Conservation (phyloP, 2,797 vertebrate species). For the Typhlichthys subterraneus region DNA sequence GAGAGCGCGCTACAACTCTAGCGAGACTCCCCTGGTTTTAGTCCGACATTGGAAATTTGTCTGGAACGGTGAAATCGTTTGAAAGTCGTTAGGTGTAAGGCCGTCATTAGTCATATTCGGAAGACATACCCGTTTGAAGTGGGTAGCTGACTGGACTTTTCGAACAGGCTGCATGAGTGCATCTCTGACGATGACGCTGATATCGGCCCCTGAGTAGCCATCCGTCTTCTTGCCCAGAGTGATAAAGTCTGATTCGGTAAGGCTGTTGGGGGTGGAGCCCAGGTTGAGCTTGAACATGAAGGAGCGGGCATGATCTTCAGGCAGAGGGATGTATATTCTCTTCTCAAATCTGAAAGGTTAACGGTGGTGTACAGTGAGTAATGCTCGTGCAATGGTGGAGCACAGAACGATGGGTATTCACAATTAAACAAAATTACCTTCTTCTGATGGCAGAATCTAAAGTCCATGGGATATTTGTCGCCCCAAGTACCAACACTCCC, state of each 20-base stretch:
- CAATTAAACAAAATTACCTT: slow-evolving; percentile 74
- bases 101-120: background rate
- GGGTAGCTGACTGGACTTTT: slow-evolving; percentile 96
- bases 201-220: slow-evolving; percentile 94
- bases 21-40: no score
- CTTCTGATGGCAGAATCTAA: slow-evolving; percentile 98
- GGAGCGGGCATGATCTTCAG: slow-evolving; percentile 90
- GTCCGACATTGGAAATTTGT: no score
- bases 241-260: slow-evolving; percentile 84
- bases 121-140: slow-evolving; percentile 89
- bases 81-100: no score
- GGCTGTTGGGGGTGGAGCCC: slow-evolving; percentile 84
- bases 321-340: slow-evolving; percentile 96
- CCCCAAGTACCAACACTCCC: slow-evolving; percentile 96
- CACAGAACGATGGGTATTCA: background rate
- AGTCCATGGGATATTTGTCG: slow-evolving; percentile 99
- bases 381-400: background rate
- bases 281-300: slow-evolving; percentile 96
- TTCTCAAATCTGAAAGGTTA: slow-evolving; percentile 91
- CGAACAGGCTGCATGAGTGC: slow-evolving; percentile 97
- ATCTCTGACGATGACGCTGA: slow-evolving; percentile 94
- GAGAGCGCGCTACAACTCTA: no score
- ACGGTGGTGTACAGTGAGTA: slow-evolving; percentile 26
- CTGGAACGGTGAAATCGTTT: no score
- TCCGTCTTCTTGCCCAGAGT: slow-evolving; percentile 89